Conservation (phyloP, 2,888 invertebrate species). For the Andrena bucephala region DNA sequence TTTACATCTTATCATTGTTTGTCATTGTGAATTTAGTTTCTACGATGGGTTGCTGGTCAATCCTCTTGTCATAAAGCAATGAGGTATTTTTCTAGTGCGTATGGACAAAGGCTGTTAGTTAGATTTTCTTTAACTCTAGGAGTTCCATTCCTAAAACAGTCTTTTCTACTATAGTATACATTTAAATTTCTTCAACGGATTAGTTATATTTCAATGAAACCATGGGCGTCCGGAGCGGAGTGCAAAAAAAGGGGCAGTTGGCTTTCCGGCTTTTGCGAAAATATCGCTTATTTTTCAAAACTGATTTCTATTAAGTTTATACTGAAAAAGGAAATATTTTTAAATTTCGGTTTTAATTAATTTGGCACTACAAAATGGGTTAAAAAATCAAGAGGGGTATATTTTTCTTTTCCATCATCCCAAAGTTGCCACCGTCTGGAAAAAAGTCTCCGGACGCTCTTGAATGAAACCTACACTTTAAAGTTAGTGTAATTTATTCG, state of each 20-base stretch:
- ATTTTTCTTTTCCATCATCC: too few species aligned
- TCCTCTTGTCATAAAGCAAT: conserved; percentile 58
- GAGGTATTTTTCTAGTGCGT: conserved; percentile 72
- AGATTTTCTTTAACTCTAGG: conserved; percentile 32
- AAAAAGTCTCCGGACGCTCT: too few species aligned
- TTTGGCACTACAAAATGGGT: too few species aligned
- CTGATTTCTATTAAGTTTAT: too few species aligned
- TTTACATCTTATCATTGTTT: conserved; percentile 44
- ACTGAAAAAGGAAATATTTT: too few species aligned
- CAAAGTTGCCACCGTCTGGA: too few species aligned
- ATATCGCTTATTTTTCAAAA: too few species aligned
- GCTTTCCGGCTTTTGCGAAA: too few species aligned
- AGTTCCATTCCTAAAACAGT: conserved; percentile 34
- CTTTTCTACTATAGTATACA: conserved; percentile 19
- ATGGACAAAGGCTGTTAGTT: conserved; percentile 29
- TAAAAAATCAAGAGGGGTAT: too few species aligned
- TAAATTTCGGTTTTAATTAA: too few species aligned
- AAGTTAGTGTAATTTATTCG: neutral
- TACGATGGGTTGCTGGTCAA: conserved; percentile 72
- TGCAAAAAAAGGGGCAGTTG: too few species aligned
- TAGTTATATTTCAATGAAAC: neutral
- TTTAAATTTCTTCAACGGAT: neutral
- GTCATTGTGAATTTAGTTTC: conserved; percentile 52
- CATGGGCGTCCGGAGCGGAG: too few species aligned
- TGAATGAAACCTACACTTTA: neutral